A percentile compares a stretch with the other conserved stretches of the same genome.
phyloP scores from a whole-genome alignment of 2,797 vertebrate species.

The Tangara arthus region DNA sequence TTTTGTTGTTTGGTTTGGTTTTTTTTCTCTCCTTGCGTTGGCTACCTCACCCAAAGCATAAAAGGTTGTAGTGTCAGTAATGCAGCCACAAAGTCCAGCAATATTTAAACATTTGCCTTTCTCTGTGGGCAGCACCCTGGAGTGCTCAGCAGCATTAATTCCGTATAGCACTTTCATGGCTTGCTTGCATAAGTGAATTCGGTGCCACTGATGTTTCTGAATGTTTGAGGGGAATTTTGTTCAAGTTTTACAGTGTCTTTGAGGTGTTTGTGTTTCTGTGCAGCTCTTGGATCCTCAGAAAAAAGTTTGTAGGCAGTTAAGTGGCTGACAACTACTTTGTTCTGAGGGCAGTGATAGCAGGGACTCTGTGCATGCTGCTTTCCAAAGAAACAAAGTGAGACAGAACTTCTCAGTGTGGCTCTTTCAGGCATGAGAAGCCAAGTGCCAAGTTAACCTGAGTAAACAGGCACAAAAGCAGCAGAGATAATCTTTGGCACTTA shows the following conservation, averaged over 20 bases:
- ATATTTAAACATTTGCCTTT: background rate
- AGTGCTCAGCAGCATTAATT: background rate
- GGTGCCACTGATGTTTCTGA: background rate
- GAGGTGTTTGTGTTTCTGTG: background rate
- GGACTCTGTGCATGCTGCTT: background rate
- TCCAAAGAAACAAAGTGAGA: slow-evolving; percentile 2
- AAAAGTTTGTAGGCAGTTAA: background rate
- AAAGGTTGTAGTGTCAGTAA: background rate
- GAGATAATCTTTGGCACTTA: slow-evolving; percentile 45
- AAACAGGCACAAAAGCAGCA: slow-evolving; percentile 36
- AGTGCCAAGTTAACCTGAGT: slow-evolving; percentile 51
- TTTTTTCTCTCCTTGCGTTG: background rate
- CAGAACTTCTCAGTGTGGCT: background rate
- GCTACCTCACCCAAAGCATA: background rate
- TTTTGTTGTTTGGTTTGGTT: too few relatives aligned
- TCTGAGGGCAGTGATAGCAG: background rate
- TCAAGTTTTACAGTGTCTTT: background rate
- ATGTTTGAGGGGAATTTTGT: background rate
- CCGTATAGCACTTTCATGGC: background rate
- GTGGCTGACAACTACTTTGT: background rate
- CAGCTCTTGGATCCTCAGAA: background rate
- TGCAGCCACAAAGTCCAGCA: background rate
- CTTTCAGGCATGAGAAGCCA: background rate
- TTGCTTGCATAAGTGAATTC: background rate
- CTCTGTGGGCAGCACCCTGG: background rate